A percentile compares a stretch with the other conserved stretches of the same genome.
Evolutionary conservation across 2,113 vertebrate species (phyloP).

Genomic region (Carollia perspicillata): DNA sequence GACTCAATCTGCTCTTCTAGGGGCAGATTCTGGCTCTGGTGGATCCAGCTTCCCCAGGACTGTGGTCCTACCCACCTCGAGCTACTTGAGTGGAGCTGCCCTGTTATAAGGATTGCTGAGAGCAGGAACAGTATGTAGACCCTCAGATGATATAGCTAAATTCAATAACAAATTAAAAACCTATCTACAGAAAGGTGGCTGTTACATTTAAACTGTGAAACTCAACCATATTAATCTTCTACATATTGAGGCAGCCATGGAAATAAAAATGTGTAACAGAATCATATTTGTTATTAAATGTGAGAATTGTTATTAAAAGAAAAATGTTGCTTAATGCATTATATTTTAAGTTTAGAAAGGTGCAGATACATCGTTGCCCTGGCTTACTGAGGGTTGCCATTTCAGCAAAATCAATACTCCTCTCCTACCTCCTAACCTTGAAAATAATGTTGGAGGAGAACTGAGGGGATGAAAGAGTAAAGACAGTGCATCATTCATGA

Average conservation of each 20-base stretch:
- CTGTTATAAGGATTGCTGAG: neutral
- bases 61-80: too few relatives aligned
- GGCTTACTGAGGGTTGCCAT: neutral
- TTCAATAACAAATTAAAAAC: neutral
- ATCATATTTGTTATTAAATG: neutral
- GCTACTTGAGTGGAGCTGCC: too few relatives aligned
- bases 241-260: neutral
- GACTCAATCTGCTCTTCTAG: too few relatives aligned
- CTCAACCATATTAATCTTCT: neutral
- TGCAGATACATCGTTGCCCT: neutral
- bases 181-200: neutral
- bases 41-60: too few relatives aligned
- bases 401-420: neutral
- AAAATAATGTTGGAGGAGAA: neutral
- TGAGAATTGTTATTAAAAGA: neutral
- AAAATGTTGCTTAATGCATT: neutral
- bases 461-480: neutral
- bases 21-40: too few relatives aligned
- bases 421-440: neutral
- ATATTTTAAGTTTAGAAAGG: neutral
- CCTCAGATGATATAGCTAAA: neutral
- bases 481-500: neutral
- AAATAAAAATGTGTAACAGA: neutral
- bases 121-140: neutral
- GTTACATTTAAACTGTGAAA: neutral